Percentiles rank a stretch among this genome's conserved stretches.
These are phyloP conservation scores for Epicampocera succincta DNA, from an alignment of 2,888 invertebrate species.

Conservation along the genomic window DNA sequence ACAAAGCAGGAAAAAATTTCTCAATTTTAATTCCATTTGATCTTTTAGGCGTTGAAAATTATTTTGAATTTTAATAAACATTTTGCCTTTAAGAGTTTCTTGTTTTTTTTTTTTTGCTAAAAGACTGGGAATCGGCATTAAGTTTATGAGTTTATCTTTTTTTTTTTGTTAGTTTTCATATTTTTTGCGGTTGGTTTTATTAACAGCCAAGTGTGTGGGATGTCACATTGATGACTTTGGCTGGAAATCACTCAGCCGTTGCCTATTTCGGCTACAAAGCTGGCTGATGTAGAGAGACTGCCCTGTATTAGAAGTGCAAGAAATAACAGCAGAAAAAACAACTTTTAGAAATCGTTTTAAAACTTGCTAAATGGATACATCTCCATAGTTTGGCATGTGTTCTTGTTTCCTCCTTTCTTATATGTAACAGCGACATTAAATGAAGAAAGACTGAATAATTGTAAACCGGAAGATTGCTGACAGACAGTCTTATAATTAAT, in stretches of 20 bases:
- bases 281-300: neutral
- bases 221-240: slow-evolving; percentile 47
- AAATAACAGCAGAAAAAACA: too few relatives aligned
- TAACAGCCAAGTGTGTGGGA: slow-evolving; percentile 52
- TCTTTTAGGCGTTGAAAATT: slow-evolving; percentile 34
- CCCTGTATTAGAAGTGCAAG: slow-evolving; percentile 31
- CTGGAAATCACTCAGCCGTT: slow-evolving; percentile 14
- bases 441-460: slow-evolving; percentile 50
- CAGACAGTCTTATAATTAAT: slow-evolving; percentile 30
- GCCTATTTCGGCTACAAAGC: neutral
- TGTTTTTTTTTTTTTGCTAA: too few relatives aligned
- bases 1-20: neutral
- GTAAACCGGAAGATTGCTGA: slow-evolving; percentile 53
- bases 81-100: slow-evolving; percentile 17
- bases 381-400: neutral
- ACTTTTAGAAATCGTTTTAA: slow-evolving; percentile 38
- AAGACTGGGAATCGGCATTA: neutral
- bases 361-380: slow-evolving; percentile 17
- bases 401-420: neutral
- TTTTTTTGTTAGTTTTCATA: too few relatives aligned
- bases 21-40: slow-evolving; percentile 42
- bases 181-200: slow-evolving; percentile 9
- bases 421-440: neutral
- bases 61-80: neutral
- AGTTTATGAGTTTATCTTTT: slow-evolving; percentile 38